Evolutionary conservation across 2,888 invertebrate species (phyloP), one percentile per base, ranked within the genome.

Genomic region (Hydrotaea cyrtoneurina): DNA sequence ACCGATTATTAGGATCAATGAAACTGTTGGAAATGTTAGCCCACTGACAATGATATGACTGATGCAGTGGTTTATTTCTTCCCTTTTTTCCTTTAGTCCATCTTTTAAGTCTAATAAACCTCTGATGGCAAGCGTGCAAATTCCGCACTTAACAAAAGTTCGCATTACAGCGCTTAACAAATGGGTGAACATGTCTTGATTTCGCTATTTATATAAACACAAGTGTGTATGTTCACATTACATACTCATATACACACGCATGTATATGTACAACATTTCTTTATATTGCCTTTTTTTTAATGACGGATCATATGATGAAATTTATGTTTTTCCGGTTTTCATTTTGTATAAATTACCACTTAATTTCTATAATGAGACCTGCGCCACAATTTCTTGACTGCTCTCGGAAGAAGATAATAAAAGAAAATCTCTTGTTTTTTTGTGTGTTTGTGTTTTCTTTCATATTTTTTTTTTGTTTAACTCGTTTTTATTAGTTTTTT

Each of bases 321-420:
- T 82, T 85, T 85, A 79, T 85, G 74, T 82, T 82, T 82, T 85
- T 85, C 85, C 82, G 80, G 85, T 85, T 82, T 81, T 73, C 71
- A 72, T 82, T 78, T 75, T 59, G 79, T 82, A 85, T 82, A 85
- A 80, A 82, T 85, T 82, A 78, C 82, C 73, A 78, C 69, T 85
- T 85, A 74, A 82, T 82, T 82, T 82, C 43, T 79, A 73, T 79
- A 82, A 85, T 85, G 73, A 82, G 79, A 85, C 85, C 79, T 79
- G 85, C 66, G 62, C 62, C 62, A 62, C 62, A 15, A 62, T 62
- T 62, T 62, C 62, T 62, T 62, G 26, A 10, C 59, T 59, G 59
- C 23, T 26, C 26, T 59, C 15, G 23, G 59, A 59, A 23, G 26
- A 26, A 26, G 15, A 59, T 26, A 23, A 59, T 23, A 26, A 59